A percentile compares a stretch with the other conserved stretches of the same genome.
These are phyloP conservation scores for Scolopax rusticola DNA, from an alignment of 2,797 vertebrate genomes.

Conservation along the genomic window DNA sequence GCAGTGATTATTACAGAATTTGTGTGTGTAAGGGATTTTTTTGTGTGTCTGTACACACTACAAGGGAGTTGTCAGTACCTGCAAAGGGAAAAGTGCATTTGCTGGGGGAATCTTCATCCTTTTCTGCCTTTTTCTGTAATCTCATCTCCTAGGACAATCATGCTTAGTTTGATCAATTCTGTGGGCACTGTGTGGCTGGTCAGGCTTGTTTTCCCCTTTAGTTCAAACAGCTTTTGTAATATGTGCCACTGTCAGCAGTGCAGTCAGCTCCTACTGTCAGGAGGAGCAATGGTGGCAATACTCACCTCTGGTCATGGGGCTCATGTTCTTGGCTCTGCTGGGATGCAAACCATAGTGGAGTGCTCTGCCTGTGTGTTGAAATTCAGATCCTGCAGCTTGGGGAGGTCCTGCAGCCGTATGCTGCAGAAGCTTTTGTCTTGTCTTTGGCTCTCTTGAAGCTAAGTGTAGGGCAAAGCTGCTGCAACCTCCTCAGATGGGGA, in stretches of 20 bases:
- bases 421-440: neutral
- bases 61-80: neutral
- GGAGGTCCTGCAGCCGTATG: neutral
- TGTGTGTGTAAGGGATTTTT: neutral
- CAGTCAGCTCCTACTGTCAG: neutral
- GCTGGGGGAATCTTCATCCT: neutral
- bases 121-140: neutral
- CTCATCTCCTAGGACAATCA: neutral
- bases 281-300: neutral
- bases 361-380: neutral
- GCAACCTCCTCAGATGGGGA: neutral
- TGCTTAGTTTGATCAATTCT: neutral
- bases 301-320: neutral
- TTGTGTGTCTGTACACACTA: neutral
- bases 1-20: neutral
- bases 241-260: fast-evolving
- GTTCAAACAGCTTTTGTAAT: neutral
- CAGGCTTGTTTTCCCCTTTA: neutral
- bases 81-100: neutral
- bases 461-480: neutral
- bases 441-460: neutral
- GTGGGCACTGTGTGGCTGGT: neutral
- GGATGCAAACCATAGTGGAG: fast-evolving
- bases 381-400: neutral
- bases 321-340: neutral